Evolutionary conservation across 2,888 invertebrate species (phyloP), one percentile per base, ranked within the genome.

Genomic region (Dichetophora obliterata): DNA sequence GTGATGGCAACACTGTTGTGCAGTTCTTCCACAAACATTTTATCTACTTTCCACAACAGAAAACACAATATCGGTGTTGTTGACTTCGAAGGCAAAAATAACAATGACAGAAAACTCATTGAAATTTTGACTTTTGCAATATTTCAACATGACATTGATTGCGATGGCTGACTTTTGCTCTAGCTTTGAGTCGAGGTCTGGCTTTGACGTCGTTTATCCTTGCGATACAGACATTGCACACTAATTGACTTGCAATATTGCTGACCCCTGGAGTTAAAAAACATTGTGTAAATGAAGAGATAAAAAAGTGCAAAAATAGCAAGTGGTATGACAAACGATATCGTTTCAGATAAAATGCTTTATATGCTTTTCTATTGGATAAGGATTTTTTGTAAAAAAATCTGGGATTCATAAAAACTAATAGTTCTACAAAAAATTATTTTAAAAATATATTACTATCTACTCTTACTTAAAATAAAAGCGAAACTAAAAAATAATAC

Each of bases 221-320:
- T 24, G 24, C 50, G 52, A 68, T 68, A 27, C 50, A 27, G 68
- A 52, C 50, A n/a, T 70, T 70, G n/a, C 16, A 9, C 34, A 70
- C 69, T 70, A 70, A 70, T 70, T 70, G 69, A 70, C 69, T 52
- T 70, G 50, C 69, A 70, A 31, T 68, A 50, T 27, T 3, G 24
- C 8, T n/a, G 27, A 5, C 5, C 11, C 5, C 11, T n/a, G 6
- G 19, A 37, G 16, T 19, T 31, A n/a, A 52, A 70, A 34, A 70
- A 34, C 31, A 31, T n/a, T 34, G 31, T 43, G 31, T 5, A 19
- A 16, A 50, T 37, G 34, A 34, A 34, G 43, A 11, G 43, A 43
- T 43, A 3, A 43, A 11, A 43, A 43, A 37, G 4, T 37, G 37
- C 8, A 37, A 37, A 37, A 37, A 37, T 37, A 37, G 37, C 3